These are phyloP conservation scores for Echinops telfairi DNA, from an alignment of 2,113 vertebrate species.

Conservation along the genomic window DNA sequence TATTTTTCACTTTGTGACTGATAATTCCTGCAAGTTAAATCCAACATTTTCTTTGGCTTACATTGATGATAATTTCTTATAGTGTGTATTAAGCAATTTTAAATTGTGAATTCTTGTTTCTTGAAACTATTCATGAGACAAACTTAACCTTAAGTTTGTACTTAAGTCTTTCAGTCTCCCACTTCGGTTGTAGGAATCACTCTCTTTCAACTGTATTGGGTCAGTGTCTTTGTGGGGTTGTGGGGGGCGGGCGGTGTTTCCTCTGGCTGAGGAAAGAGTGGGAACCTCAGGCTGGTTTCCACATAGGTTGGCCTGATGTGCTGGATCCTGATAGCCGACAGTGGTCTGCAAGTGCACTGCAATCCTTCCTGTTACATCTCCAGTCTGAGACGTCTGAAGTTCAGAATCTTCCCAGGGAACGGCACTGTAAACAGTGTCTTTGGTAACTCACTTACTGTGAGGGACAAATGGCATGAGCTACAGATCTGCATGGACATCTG, in stretches of 20 bases:
- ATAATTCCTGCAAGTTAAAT: slow-evolving; percentile 13
- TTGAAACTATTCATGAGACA: neutral
- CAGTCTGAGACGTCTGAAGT: neutral
- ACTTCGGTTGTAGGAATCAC: neutral
- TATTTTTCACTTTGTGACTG: neutral
- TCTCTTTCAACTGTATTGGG: neutral
- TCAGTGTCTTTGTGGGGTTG: neutral
- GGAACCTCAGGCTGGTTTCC: neutral
- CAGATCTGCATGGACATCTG: neutral
- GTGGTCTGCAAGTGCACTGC: neutral
- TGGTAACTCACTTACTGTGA: neutral
- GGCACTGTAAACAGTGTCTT: neutral
- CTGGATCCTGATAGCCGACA: neutral
- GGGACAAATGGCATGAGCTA: neutral
- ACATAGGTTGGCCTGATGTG: neutral
- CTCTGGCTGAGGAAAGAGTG: neutral
- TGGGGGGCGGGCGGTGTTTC: neutral
- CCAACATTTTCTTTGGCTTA: neutral
- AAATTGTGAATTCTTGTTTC: neutral
- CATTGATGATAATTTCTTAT: neutral
- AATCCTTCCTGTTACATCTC: too few relatives aligned
- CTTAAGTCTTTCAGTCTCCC: neutral
- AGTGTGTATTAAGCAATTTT: neutral
- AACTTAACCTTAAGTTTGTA: neutral
- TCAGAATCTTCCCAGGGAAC: neutral